These are phyloP conservation scores for Ptychodera flava DNA, from an alignment of 35 echinoderm and acorn worm species.

Conservation along the genomic window DNA sequence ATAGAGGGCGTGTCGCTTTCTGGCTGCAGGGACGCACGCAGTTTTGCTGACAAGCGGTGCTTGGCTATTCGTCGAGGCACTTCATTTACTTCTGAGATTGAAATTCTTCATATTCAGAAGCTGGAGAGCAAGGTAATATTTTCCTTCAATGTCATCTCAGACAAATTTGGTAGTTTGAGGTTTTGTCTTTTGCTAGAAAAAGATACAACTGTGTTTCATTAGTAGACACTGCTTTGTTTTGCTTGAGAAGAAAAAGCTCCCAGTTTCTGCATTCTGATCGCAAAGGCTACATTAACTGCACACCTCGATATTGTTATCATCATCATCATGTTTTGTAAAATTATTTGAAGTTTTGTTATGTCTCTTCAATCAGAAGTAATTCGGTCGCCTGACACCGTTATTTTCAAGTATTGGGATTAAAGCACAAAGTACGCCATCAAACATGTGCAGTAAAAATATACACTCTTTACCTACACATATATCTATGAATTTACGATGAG, in stretches of 20 bases:
- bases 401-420: too few relatives aligned
- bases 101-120: not conserved
- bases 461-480: not conserved
- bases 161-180: not conserved
- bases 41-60: not conserved
- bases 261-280: not conserved
- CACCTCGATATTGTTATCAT: too few relatives aligned
- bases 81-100: not conserved
- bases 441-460: too few relatives aligned
- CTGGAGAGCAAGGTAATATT: not conserved
- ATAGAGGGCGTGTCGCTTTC: not conserved
- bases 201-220: not conserved
- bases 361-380: too few relatives aligned
- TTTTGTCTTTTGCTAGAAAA: too few relatives aligned
- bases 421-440: too few relatives aligned
- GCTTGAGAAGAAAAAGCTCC: not conserved
- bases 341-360: too few relatives aligned
- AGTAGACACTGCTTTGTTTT: not conserved
- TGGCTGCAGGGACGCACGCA: not conserved
- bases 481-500: not conserved
- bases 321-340: too few relatives aligned
- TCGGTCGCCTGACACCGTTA: too few relatives aligned
- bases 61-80: not conserved
- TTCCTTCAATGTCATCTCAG: not conserved
- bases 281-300: too few relatives aligned